Evolutionary conservation across 1,140 invertebrate genomes (phyloP), one percentile per base, ranked within the genome.

Genomic region (Aphelenchoides fujianensis): DNA sequence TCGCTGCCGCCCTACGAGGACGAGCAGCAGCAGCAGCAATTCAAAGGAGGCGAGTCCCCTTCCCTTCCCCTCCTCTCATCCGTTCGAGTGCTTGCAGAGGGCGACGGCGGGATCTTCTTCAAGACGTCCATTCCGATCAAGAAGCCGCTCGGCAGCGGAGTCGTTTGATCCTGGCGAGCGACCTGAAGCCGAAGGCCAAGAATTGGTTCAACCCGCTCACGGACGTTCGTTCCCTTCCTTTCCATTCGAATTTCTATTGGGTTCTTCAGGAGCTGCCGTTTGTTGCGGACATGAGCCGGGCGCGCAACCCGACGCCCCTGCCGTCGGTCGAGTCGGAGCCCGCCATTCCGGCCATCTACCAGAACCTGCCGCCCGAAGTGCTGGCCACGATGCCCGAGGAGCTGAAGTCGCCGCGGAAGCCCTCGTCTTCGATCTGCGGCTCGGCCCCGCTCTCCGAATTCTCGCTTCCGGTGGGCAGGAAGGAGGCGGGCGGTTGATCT

Each of bases 311-410:
- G 12, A 36, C 63, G 16, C 36, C 34, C 37, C n/a, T 16, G 23
- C 55, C 28, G 23, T 66, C 63, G 16, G 63, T 37, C 53, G 63
- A 37, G 7, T 66, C 63, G 31, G 63, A 66, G 31, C 63, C 31
- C 32, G 63, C 16, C 28, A 66, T 66, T 12, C 63, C 63, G 32
- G 32, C 63, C 2, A 32, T 66, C 12, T 66, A 66, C 53, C 63
- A 66, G 32, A 66, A 66, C 53, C 34, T 66, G 12, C 63, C 63
- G 32, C 16, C 63, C 34, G 63, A 66, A 66, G 31, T 66, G 2
- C 31, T 66, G 16, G 63, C 63, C n/a, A 37, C 63, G 31, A 66
- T 66, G 63, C 63, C 63, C 63, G 63, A 64, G 12, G 63, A 66
- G n/a, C 31, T 66, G n/a, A 66, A 66, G 34, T 5, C 55, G 34